These are phyloP conservation scores for Rhingia rostrata DNA, from an alignment of 2,888 invertebrate species.

Conservation along the genomic window DNA sequence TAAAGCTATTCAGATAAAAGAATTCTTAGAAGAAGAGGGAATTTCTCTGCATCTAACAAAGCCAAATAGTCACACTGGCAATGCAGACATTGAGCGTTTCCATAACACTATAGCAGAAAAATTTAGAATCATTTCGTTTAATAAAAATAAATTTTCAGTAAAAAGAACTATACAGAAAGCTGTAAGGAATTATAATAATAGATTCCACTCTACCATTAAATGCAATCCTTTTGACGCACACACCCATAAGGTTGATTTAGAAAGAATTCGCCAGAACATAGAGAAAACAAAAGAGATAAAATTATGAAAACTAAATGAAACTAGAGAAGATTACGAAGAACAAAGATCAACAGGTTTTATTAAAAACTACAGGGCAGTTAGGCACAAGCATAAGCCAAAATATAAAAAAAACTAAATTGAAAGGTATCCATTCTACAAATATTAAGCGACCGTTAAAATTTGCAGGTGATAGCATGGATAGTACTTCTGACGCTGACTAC, in stretches of 20 bases:
- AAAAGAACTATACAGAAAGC: background rate
- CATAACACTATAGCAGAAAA: conserved; percentile 7
- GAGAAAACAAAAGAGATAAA: background rate
- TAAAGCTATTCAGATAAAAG: conserved; percentile 11
- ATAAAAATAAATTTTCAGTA: background rate
- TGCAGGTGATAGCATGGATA: conserved; percentile 5
- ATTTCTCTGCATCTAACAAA: background rate
- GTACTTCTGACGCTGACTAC: conserved; percentile 1
- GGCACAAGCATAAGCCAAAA: conserved; percentile 16
- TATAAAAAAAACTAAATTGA: conserved; percentile 8
- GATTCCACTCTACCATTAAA: background rate
- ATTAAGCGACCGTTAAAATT: background rate
- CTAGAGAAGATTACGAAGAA: background rate
- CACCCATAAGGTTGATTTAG: background rate
- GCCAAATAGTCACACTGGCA: background rate
- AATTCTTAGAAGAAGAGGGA: conserved; percentile 1
- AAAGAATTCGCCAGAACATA: no score
- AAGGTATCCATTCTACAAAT: conserved; percentile 15
- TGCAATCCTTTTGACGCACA: conserved; percentile 2
- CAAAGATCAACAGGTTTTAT: background rate
- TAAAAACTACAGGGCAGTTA: conserved; percentile 27
- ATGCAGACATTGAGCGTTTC: conserved; percentile 3
- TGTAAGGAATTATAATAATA: conserved; percentile 1
- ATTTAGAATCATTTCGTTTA: conserved; percentile 2
- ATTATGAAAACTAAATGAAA: background rate